phyloP scores from a whole-genome alignment of 2,888 invertebrate species.

The Empis stercorea region DNA sequence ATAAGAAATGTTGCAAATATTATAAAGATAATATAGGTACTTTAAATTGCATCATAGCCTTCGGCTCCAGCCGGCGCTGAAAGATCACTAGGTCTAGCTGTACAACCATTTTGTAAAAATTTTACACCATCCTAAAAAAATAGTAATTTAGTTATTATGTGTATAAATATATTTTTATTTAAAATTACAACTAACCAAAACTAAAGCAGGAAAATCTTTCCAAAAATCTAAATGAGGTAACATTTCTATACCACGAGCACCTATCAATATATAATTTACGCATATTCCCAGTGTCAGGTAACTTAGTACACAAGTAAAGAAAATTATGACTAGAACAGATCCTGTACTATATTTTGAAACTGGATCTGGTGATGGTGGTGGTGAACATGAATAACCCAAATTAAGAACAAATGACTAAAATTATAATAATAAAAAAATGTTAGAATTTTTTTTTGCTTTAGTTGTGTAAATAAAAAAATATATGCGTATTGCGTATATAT shows the following conservation, averaged over 20 bases:
- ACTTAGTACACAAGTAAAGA: slow-evolving; percentile 43
- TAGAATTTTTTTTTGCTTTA: too few species aligned
- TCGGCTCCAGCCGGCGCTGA: slow-evolving; percentile 5
- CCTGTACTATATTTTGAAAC: slow-evolving; percentile 29
- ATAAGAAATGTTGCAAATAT: neutral
- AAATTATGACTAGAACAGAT: slow-evolving; percentile 48
- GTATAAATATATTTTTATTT: too few species aligned
- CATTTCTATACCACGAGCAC: slow-evolving; percentile 58
- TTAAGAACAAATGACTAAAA: too few species aligned
- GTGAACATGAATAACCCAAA: neutral
- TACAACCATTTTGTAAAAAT: slow-evolving; percentile 15
- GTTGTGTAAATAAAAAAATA: too few species aligned
- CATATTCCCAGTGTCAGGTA: slow-evolving; percentile 49
- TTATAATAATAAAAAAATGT: too few species aligned
- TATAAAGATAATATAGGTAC: too few species aligned
- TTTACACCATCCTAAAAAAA: slow-evolving; percentile 13
- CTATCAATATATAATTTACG: slow-evolving; percentile 51
- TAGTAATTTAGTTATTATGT: slow-evolving; percentile 10
- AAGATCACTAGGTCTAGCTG: slow-evolving; percentile 8
- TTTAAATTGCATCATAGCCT: slow-evolving; percentile 15
- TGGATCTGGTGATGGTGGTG: neutral
- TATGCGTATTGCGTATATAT: too few species aligned
- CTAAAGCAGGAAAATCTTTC: slow-evolving; percentile 53
- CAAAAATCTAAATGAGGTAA: slow-evolving; percentile 64
- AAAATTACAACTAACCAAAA: too few species aligned